phyloP scores from a whole-genome alignment of 2,113 vertebrate species.

The Tiliqua scincoides region DNA sequence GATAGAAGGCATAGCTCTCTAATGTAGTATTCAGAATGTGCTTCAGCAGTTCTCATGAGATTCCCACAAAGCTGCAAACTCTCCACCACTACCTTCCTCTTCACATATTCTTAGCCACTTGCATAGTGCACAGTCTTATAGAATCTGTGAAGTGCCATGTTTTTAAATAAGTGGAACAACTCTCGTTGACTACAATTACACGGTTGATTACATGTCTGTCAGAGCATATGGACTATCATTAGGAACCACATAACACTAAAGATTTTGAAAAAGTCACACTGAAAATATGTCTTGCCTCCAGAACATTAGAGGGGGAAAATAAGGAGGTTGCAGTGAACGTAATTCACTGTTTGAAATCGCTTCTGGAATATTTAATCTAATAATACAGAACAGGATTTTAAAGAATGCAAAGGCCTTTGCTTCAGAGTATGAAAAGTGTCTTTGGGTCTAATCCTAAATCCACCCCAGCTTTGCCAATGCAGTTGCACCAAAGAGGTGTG shows the following conservation, averaged over 20 bases:
- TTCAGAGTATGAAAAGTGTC: not conserved
- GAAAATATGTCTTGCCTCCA: not conserved
- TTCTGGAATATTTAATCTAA: not conserved
- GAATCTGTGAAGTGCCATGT: constrained; percentile 37
- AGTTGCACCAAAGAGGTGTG: too few species aligned
- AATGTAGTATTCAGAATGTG: constrained; percentile 29
- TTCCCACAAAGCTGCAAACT: constrained; percentile 34
- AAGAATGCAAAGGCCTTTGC: not conserved
- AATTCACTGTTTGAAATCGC: not conserved
- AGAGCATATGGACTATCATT: constrained; percentile 46
- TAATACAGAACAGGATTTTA: not conserved
- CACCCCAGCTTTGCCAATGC: too few species aligned
- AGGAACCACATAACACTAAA: constrained; percentile 42
- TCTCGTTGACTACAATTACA: constrained; percentile 44
- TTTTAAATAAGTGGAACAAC: constrained; percentile 59
- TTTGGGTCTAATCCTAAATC: too few species aligned
- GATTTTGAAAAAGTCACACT: not conserved
- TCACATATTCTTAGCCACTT: not conserved
- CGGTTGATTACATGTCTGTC: constrained; percentile 61
- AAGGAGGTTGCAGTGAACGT: not conserved
- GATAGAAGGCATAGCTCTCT: not conserved
- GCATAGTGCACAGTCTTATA: constrained; percentile 36
- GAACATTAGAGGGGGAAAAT: not conserved
- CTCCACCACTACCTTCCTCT: constrained; percentile 11
- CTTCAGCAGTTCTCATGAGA: constrained; percentile 38